Percentiles rank a stretch among this genome's conserved stretches.
phyloP scores from a whole-genome alignment of 2,888 invertebrate species.

The Parthenolecanium corni region DNA sequence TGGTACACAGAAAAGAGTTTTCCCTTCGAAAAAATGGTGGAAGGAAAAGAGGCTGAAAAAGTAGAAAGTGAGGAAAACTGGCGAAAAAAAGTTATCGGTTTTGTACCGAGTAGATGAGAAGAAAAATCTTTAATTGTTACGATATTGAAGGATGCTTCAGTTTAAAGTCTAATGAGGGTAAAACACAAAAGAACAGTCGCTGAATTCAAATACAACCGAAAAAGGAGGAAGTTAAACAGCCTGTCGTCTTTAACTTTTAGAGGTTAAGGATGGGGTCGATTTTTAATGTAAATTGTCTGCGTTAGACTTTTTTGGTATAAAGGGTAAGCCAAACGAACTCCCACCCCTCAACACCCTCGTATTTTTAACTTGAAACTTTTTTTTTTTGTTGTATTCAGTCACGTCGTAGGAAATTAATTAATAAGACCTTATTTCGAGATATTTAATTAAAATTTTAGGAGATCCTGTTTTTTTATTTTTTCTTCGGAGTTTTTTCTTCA shows the following conservation, averaged over 20 bases:
- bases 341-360: constrained; percentile 14
- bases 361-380: constrained; percentile 12
- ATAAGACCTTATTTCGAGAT: constrained; percentile 24
- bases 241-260: constrained; percentile 28
- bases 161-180: constrained; percentile 28
- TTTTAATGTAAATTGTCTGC: constrained; percentile 26
- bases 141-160: constrained; percentile 28
- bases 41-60: background rate
- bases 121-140: constrained; percentile 28
- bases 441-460: constrained; percentile 19
- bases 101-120: background rate
- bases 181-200: constrained; percentile 28
- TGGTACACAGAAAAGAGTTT: too few relatives aligned
- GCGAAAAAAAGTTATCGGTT: background rate
- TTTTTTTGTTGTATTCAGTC: background rate
- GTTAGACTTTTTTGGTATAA: constrained; percentile 19
- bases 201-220: constrained; percentile 24
- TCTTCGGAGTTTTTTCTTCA: background rate
- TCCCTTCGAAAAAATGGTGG: background rate
- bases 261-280: constrained; percentile 26
- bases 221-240: constrained; percentile 23
- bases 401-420: constrained; percentile 24
- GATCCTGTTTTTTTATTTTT: background rate
- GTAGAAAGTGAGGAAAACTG: background rate
- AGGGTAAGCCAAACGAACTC: constrained; percentile 19